phyloP scores from a whole-genome alignment of 1,140 invertebrate genomes.

The Forficula auricularia region DNA sequence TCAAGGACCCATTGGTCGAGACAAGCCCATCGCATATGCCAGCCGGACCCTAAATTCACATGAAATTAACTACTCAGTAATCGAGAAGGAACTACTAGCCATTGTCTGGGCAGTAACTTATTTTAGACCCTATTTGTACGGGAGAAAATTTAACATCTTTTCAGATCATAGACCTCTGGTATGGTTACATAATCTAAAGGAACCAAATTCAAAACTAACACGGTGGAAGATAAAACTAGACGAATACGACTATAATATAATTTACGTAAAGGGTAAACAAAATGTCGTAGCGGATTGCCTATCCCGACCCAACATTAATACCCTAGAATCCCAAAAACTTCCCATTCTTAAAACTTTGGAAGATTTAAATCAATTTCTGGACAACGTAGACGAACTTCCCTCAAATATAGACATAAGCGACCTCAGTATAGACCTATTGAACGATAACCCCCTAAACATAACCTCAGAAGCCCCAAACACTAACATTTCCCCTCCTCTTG shows the following conservation, averaged over 20 bases:
- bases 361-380: no score
- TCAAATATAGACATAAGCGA: no score
- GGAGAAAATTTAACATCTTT: conserved; percentile 28
- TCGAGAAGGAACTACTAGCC: conserved; percentile 24
- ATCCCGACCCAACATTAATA: no score
- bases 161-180: conserved; percentile 32
- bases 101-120: conserved; percentile 26
- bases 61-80: conserved; percentile 20
- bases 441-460: no score
- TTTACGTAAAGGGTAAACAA: conserved; percentile 23
- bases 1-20: conserved; percentile 14
- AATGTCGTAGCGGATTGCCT: conserved; percentile 22
- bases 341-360: no score
- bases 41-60: conserved; percentile 15
- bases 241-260: conserved; percentile 27
- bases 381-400: no score
- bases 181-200: conserved; percentile 29
- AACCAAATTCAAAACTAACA: conserved; percentile 26
- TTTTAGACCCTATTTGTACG: conserved; percentile 30
- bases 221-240: conserved; percentile 32
- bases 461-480: no score
- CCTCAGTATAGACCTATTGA: no score
- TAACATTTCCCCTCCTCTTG: no score
- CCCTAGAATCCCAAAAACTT: no score
- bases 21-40: conserved; percentile 18